phyloP scores from a whole-genome alignment of 2,797 vertebrate species.

The Halcyon smyrnensis region DNA sequence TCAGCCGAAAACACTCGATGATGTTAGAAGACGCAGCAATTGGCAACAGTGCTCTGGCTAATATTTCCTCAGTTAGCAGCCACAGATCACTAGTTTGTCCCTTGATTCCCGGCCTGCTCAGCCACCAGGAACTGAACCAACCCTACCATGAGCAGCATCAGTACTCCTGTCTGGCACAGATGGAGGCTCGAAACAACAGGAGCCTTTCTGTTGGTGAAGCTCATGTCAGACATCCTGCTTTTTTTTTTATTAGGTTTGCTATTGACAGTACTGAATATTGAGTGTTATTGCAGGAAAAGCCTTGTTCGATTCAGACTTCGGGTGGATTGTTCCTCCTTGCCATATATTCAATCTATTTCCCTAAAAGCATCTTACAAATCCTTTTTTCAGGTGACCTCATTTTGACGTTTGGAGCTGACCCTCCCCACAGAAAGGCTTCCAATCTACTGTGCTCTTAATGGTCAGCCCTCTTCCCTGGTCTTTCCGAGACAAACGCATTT shows the following conservation, averaged over 20 bases:
- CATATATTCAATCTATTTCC: rapidly evolving
- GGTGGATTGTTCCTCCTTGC: background rate
- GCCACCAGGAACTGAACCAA: rapidly evolving
- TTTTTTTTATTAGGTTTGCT: background rate
- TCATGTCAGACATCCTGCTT: background rate
- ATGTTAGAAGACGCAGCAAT: background rate
- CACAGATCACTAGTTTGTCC: background rate
- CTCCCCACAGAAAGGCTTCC: background rate
- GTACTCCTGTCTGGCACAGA: background rate
- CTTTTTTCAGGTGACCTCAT: background rate
- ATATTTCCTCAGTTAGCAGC: background rate
- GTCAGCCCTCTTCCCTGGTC: background rate
- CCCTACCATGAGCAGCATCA: background rate
- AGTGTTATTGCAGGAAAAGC: rapidly evolving
- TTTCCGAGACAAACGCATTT: background rate
- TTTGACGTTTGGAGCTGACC: background rate
- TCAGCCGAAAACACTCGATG: background rate
- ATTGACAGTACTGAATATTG: rapidly evolving
- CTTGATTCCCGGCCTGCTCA: background rate
- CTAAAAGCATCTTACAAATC: background rate
- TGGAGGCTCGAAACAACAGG: rapidly evolving
- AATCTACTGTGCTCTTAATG: background rate
- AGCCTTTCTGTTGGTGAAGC: background rate
- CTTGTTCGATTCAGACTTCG: background rate
- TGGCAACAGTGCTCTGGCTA: background rate